A percentile compares a stretch with the other conserved stretches of the same genome.
Evolutionary conservation across 2,113 vertebrate genomes (phyloP).

Genomic region (Alaudala cheleensis): DNA sequence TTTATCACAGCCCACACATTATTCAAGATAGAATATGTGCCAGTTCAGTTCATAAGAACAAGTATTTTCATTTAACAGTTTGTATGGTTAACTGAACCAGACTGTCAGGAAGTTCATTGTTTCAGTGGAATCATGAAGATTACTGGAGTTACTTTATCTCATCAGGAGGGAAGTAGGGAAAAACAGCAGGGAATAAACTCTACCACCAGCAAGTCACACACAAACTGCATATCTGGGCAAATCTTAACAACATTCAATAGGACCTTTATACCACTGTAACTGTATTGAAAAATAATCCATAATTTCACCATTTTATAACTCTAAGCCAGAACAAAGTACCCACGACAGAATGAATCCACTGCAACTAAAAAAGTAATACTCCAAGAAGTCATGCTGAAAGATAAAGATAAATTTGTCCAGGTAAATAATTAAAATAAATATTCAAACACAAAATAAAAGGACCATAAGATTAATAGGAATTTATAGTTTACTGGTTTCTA

Average conservation of each 20-base stretch:
- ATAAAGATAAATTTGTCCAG: neutral
- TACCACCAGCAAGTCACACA: neutral
- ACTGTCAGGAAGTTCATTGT: neutral
- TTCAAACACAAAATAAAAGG: neutral
- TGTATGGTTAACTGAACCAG: neutral
- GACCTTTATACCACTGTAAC: neutral
- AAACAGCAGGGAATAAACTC: neutral
- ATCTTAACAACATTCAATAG: neutral
- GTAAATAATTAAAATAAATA: neutral
- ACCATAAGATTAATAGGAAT: neutral
- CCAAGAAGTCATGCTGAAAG: neutral
- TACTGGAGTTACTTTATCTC: neutral
- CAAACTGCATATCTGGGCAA: neutral
- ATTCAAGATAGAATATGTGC: neutral
- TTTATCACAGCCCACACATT: neutral
- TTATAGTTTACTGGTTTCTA: neutral
- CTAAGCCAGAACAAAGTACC: neutral
- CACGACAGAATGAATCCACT: neutral
- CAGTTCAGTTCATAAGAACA: neutral
- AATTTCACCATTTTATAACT: neutral
- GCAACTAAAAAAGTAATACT: neutral
- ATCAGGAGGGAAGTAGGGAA: neutral
- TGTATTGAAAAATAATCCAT: neutral
- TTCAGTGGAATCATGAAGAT: neutral
- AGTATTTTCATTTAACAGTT: neutral